These are phyloP conservation scores for Charadrius vociferus DNA, from an alignment of 2,113 vertebrate genomes.

Conservation along the genomic window DNA sequence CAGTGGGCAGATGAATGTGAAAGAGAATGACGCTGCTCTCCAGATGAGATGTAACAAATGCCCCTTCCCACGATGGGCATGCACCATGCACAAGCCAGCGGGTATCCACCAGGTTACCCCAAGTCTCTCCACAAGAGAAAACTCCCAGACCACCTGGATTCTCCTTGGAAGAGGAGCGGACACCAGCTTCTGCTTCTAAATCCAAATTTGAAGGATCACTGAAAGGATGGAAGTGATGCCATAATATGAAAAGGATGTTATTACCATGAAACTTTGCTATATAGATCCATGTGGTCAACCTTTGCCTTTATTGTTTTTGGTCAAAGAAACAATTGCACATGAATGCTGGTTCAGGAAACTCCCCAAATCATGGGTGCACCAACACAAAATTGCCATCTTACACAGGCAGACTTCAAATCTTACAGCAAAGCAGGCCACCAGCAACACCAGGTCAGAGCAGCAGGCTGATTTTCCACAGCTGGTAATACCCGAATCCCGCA, in stretches of 20 bases:
- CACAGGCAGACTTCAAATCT: background rate
- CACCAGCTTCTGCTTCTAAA: background rate
- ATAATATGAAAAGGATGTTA: background rate
- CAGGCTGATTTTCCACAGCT: background rate
- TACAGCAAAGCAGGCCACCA: background rate
- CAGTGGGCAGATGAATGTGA: background rate
- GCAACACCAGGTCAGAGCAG: background rate
- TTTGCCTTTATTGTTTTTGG: background rate
- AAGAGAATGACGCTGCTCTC: background rate
- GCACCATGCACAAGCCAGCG: background rate
- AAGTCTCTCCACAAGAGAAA: background rate
- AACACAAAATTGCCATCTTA: background rate
- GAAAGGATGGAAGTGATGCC: background rate
- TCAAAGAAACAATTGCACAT: background rate
- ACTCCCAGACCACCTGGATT: background rate
- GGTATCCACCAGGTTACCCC: background rate
- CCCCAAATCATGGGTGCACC: background rate
- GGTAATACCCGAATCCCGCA: background rate
- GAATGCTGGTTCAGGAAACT: background rate
- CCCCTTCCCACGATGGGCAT: accelerated
- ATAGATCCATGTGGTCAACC: background rate
- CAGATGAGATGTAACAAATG: background rate
- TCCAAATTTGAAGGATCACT: background rate
- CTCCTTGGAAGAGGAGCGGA: background rate
- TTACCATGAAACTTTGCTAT: background rate